Conservation (phyloP, 1,140 invertebrate species). For the Arctopsyche grandis region DNA sequence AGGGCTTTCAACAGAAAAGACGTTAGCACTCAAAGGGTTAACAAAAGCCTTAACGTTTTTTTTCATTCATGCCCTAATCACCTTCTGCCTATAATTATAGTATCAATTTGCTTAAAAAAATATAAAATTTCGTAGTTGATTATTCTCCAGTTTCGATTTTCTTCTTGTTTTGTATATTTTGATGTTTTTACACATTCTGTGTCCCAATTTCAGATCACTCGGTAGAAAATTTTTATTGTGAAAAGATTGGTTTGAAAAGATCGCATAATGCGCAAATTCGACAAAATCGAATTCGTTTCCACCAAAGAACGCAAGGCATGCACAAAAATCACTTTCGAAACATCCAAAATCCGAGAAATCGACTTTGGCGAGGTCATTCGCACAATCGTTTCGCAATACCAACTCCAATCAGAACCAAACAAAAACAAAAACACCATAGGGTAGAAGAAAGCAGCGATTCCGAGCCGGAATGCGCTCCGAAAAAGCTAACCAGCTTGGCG, state of each 20-base stretch:
- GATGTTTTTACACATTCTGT: neutral
- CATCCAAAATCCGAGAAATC: neutral
- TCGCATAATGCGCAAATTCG: neutral
- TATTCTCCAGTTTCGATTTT: too few relatives aligned
- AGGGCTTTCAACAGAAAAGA: too few relatives aligned
- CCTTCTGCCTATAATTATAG: too few relatives aligned
- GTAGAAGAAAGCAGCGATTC: constrained; percentile 5
- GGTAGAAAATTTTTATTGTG: neutral
- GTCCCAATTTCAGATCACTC: neutral
- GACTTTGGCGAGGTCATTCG: neutral
- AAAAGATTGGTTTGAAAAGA: neutral
- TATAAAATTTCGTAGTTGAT: too few relatives aligned
- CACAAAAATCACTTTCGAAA: neutral
- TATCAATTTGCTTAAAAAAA: too few relatives aligned
- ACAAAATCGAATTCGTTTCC: neutral
- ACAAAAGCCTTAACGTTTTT: too few relatives aligned
- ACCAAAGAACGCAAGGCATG: neutral
- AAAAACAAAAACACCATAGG: neutral
- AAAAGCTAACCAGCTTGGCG: neutral
- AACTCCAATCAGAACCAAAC: neutral
- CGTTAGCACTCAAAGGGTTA: too few relatives aligned
- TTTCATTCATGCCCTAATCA: too few relatives aligned
- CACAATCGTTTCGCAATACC: neutral
- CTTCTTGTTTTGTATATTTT: too few relatives aligned
- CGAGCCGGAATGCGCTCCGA: neutral